Conservation (phyloP, 1,140 invertebrate species). For the Myzus persicae region DNA sequence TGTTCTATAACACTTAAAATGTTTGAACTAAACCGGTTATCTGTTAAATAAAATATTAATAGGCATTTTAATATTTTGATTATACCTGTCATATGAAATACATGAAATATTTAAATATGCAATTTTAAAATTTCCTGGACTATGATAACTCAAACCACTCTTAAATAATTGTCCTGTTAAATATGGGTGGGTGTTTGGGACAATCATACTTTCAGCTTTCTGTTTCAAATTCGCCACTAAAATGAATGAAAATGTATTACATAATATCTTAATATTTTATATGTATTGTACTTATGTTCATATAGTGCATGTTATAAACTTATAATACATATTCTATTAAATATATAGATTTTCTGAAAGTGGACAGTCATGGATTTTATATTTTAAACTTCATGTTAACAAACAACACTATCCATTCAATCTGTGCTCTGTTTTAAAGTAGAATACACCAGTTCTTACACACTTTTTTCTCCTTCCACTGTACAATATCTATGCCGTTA, state of each 20-base stretch:
- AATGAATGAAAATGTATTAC: not conserved
- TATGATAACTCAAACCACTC: not conserved
- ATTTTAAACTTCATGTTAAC: not conserved
- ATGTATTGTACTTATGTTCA: not conserved
- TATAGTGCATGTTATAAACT: not conserved
- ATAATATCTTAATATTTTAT: not conserved
- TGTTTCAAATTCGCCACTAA: not conserved
- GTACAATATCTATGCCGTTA: too few relatives aligned
- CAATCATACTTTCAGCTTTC: constrained; percentile 1
- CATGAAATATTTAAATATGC: constrained; percentile 21
- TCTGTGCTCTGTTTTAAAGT: too few relatives aligned
- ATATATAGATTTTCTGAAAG: not conserved
- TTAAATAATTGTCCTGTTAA: constrained; percentile 20
- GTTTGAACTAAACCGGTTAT: constrained; percentile 43
- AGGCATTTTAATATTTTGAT: not conserved
- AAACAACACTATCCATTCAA: not conserved
- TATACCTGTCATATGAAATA: not conserved
- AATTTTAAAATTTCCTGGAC: constrained; percentile 46
- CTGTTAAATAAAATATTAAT: constrained; percentile 6
- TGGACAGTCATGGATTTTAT: not conserved
- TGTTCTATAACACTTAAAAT: constrained; percentile 15
- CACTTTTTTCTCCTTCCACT: too few relatives aligned
- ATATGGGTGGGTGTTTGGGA: not conserved
- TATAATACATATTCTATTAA: too few relatives aligned
- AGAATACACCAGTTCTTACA: too few relatives aligned